Conservation (phyloP, 2,113 vertebrate species). For the Phalacrocorax pelagicus region DNA sequence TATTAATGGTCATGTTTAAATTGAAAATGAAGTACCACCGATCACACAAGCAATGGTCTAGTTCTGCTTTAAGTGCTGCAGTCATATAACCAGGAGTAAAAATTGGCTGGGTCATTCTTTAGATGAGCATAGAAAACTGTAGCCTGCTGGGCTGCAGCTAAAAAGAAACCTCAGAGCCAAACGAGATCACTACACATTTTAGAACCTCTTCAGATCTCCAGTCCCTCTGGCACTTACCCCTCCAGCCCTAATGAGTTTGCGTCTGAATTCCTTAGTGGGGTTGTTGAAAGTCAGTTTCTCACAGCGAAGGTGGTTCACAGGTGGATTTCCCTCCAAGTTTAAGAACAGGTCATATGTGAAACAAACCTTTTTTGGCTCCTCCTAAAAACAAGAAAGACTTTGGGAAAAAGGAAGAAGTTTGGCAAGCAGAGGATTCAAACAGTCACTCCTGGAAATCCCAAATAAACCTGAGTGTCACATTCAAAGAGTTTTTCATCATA, state of each 20-base stretch:
- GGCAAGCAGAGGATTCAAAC: neutral
- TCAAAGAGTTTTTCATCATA: neutral
- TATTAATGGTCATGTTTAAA: neutral
- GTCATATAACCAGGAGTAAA: neutral
- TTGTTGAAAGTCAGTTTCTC: slow-evolving; percentile 99
- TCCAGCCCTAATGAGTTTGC: slow-evolving; percentile 93
- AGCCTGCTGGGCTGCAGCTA: neutral
- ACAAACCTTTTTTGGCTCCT: slow-evolving; percentile 95
- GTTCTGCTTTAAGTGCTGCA: neutral
- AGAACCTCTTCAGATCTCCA: neutral
- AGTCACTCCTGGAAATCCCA: neutral
- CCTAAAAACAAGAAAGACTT: slow-evolving; percentile 73
- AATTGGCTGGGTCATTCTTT: neutral
- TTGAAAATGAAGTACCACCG: neutral
- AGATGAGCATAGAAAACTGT: neutral
- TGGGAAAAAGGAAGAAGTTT: neutral
- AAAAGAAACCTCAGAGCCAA: neutral
- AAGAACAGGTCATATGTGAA: slow-evolving; percentile 98
- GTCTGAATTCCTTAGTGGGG: slow-evolving; percentile 96
- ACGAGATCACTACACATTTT: fast-evolving
- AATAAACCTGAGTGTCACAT: neutral
- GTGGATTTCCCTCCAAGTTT: slow-evolving; percentile 97
- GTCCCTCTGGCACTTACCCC: slow-evolving; percentile 80
- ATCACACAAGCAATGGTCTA: neutral
- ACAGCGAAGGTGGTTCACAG: slow-evolving; percentile 97